Base-by-base conservation (phyloP, 2,113 vertebrate genomes). In the Callipepla californica region DNA sequence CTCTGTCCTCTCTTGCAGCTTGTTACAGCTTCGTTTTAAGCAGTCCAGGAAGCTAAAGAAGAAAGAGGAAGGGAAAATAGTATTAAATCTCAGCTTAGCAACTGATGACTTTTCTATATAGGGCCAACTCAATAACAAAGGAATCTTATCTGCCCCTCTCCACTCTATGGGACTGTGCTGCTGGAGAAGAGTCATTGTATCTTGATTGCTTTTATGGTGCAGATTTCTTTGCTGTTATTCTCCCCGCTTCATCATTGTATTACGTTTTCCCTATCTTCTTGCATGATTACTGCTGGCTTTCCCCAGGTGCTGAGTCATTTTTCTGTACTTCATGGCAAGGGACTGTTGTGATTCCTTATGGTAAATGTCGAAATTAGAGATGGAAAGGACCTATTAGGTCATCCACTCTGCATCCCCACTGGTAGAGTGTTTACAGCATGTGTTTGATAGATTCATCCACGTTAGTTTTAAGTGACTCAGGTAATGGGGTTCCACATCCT, bases 191-290 rank as follows among this genome's bases (percentile, higher is more conserved):
- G n/a, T 12, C 4, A 1, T 45, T 48, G 68, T 34, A 11, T 44
- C 34, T 23, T 59, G 23, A 0, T 20, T 50, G 48, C 69, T 77
- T 67, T 57, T 26, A 53, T 25, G 20, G 0, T 69, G 68, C 23
- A 0, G 1, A 36, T 40, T 36, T 66, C 23, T 30, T 13, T 50
- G 9, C 19, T 67, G 0, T 55, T 67, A 38, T 2, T n/a, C 45
- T 74, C 26, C 80, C n/a, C 48, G 36, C 59, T 83, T 83, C 30
- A 63, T 89, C 32, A 10, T 42, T 4, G 34, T 48, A 5, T 62
- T 45, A 36, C 25, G 50, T 84, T 81, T 84, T 74, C 28, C 50
- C 42, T 78, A 63, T 59, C 77, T 59, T 42, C 65, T 40, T 50
- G 28, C 6, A 6, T 9, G 9, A 48, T 69, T 69, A 36, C 20